phyloP scores from a whole-genome alignment of 2,888 invertebrate species.

The Himalopsyche japonica region DNA sequence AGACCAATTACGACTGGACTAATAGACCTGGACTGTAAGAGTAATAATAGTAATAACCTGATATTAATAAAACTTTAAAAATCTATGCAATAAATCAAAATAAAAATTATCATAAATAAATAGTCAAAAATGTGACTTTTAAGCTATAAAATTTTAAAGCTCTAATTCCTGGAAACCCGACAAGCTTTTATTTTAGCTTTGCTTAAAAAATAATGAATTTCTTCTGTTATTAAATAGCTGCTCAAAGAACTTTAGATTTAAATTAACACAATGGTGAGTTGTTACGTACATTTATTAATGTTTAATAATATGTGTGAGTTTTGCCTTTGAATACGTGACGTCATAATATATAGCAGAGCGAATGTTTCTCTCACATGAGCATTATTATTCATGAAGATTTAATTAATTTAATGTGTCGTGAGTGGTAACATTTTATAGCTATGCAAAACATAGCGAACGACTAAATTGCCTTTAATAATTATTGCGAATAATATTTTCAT shows the following conservation, averaged over 20 bases:
- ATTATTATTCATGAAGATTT: conserved; percentile 2
- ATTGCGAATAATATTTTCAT: too few species aligned
- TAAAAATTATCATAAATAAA: too few species aligned
- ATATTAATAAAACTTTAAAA: too few species aligned
- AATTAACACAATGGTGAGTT: neutral
- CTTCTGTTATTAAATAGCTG: neutral
- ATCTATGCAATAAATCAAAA: too few species aligned
- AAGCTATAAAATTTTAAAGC: neutral
- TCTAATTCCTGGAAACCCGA: neutral
- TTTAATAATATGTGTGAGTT: neutral
- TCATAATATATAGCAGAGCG: neutral
- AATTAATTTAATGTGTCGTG: conserved; percentile 1
- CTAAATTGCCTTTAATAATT: neutral
- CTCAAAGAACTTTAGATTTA: neutral
- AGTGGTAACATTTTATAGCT: neutral
- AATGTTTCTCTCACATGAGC: neutral
- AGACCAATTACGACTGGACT: too few species aligned
- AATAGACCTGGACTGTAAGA: too few species aligned
- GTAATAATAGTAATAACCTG: too few species aligned
- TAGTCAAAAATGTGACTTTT: too few species aligned
- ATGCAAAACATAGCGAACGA: neutral
- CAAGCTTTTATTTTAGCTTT: neutral
- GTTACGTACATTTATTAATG: neutral
- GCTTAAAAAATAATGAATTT: neutral
- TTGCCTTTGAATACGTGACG: neutral